phyloP scores from a whole-genome alignment of 1,140 invertebrate genomes.

The Plectrocnemia conspersa region DNA sequence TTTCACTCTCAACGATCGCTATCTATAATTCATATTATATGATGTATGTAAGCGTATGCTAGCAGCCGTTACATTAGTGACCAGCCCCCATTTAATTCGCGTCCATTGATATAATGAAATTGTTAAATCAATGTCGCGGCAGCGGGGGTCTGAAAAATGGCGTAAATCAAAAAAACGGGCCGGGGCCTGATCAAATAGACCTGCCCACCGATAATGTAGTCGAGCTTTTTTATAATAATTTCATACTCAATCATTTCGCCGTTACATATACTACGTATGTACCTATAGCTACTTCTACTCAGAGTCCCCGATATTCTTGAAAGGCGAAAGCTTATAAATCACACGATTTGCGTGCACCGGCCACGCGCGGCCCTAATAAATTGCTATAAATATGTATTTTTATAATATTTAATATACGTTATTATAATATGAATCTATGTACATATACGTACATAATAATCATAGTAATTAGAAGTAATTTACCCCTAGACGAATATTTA shows the following conservation, averaged over 20 bases:
- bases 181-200: constrained; percentile 19
- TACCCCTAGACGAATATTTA: no score
- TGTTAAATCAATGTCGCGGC: constrained; percentile 14
- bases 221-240: constrained; percentile 16
- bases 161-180: constrained; percentile 16
- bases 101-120: no score
- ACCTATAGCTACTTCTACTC: not conserved
- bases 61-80: no score
- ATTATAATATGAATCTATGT: constrained; percentile 2
- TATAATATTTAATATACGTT: constrained; percentile 12
- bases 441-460: not conserved
- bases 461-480: no score
- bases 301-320: constrained; percentile 12
- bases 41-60: no score
- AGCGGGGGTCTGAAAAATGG: not conserved
- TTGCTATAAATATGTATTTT: constrained; percentile 32
- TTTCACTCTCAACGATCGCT: no score
- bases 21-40: no score
- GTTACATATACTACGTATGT: constrained; percentile 1
- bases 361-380: constrained; percentile 26
- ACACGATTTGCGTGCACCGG: constrained; percentile 31
- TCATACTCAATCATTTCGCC: constrained; percentile 18
- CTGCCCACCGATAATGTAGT: constrained; percentile 18
- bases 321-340: constrained; percentile 29
- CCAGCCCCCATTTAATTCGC: no score